Evolutionary conservation across 1,140 invertebrate genomes (phyloP), one percentile per base, ranked within the genome.

Genomic region (Harpegnathos saltator): DNA sequence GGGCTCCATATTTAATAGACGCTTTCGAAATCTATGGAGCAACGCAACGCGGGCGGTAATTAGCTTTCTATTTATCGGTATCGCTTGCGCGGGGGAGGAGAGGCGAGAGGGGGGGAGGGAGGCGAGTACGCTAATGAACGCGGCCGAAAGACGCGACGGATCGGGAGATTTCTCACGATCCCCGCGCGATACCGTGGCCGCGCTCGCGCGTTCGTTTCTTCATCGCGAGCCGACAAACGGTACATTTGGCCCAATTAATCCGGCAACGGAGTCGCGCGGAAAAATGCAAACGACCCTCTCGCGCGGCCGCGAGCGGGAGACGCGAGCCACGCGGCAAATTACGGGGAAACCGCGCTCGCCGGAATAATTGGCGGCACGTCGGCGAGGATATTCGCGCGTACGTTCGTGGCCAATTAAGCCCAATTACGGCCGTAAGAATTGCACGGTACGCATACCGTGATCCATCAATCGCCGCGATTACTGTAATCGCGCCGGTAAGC

Each of bases 191-290:
- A 63, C n/a, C n/a, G n/a, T n/a, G n/a, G n/a, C n/a, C 17, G 38
- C 29, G 44, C n/a, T 56, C 69, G 15, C 72, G 61, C 33, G 19
- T 38, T 17, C 5, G 50, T 74, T 54, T 74, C 59, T 15, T 56
- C 62, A 33, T 74, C 48, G 19, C 14, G 22, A 52, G 72, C 3
- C 44, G 54, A 56, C 48, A 52, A 83, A 54, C 82, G 73, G 59
- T 82, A 85, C 62, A 72, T 54, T 73, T 56, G 72, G 44, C 59
- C 56, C 38, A 83, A 72, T 62, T 59, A 82, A 82, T 52, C 26
- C 44, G 58, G 62, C 56, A 83, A 59, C 61, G 15, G 50, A 71
- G 62, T 61, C 62, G 33, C 52, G 68, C 52, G 69, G n/a, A 78
- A 29, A 75, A 52, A 65, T 69, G 65, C 52, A 80, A 80, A 82